These are phyloP conservation scores for Sterrhoptilus dennistouni DNA, from an alignment of 2,113 vertebrate species.

Conservation along the genomic window DNA sequence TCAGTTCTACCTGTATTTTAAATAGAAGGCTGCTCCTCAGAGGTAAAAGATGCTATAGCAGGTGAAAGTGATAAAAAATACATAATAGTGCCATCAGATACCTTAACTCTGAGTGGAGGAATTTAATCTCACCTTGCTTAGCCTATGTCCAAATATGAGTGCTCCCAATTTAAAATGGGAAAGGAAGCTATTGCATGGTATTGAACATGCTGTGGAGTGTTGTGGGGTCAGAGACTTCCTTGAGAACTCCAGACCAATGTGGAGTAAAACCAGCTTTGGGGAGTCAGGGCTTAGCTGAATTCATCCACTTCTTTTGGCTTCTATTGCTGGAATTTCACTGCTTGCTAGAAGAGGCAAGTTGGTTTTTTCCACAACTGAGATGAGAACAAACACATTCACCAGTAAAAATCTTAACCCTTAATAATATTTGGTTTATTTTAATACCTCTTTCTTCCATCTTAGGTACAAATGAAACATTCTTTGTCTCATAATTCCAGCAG, in stretches of 20 bases:
- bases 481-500: background rate
- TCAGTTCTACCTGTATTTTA: background rate
- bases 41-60: background rate
- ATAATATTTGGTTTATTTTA: background rate
- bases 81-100: background rate
- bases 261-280: background rate
- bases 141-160: background rate
- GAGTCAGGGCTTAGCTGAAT: background rate
- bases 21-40: background rate
- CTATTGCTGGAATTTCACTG: slow-evolving; percentile 26
- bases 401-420: slow-evolving; percentile 6
- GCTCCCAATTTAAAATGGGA: background rate
- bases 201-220: background rate
- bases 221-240: background rate
- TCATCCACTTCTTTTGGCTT: background rate
- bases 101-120: background rate
- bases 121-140: background rate
- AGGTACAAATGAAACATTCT: background rate
- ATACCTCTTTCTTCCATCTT: background rate
- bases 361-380: slow-evolving; percentile 18
- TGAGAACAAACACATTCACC: background rate
- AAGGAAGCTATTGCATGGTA: background rate
- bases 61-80: background rate
- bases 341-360: background rate
- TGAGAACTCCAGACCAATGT: background rate